phyloP scores from a whole-genome alignment of 2,113 vertebrate species.

The Seriola rivoliana region DNA sequence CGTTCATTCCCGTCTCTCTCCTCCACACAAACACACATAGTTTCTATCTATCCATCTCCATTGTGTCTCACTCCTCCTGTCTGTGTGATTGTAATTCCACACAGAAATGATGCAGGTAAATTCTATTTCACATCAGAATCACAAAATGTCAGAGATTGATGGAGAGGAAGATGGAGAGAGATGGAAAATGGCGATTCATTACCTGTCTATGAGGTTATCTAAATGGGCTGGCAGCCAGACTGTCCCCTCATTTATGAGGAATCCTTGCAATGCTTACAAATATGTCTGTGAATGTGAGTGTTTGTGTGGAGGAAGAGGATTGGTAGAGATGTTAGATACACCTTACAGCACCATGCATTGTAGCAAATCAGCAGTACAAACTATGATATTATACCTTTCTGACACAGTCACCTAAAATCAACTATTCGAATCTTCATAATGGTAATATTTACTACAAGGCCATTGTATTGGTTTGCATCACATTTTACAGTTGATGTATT shows the following conservation, averaged over 20 bases:
- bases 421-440: neutral
- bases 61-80: slow-evolving; percentile 48
- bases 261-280: slow-evolving; percentile 32
- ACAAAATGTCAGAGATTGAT: slow-evolving; percentile 63
- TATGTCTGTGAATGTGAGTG: slow-evolving; percentile 1
- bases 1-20: neutral
- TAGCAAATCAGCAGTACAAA: neutral
- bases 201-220: slow-evolving; percentile 67
- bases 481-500: slow-evolving; percentile 14
- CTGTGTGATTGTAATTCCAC: slow-evolving; percentile 48
- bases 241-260: slow-evolving; percentile 48
- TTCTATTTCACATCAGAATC: slow-evolving; percentile 68
- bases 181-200: slow-evolving; percentile 69
- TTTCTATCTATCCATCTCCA: slow-evolving; percentile 43
- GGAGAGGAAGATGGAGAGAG: slow-evolving; percentile 41
- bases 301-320: neutral
- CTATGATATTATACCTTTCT: neutral
- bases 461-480: neutral
- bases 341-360: neutral
- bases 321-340: neutral
- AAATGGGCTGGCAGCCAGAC: slow-evolving; percentile 58
- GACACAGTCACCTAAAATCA: neutral
- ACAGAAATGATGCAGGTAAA: slow-evolving; percentile 64
- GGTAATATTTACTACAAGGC: neutral
- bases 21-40: slow-evolving; percentile 1